phyloP scores from a whole-genome alignment of 2,888 invertebrate genomes.

The Neocrepidodera transversa region DNA sequence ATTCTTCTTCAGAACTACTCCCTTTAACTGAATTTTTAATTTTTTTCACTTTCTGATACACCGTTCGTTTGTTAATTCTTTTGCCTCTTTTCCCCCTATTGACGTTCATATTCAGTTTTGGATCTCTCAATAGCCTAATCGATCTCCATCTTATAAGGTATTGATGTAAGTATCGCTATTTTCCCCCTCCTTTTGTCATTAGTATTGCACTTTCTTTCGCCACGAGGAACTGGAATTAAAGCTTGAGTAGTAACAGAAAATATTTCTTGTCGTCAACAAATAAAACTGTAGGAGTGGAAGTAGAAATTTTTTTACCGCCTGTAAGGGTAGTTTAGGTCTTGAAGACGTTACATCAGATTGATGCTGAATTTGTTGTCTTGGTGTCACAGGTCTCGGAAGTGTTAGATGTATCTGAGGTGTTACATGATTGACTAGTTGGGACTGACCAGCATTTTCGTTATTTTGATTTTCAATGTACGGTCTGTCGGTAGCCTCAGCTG shows the following conservation, averaged over 20 bases:
- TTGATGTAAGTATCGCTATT: too few species aligned
- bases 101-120: neutral
- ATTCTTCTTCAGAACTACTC: slow-evolving; percentile 17
- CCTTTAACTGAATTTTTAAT: neutral
- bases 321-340: too few species aligned
- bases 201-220: slow-evolving; percentile 1
- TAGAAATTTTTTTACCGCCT: neutral
- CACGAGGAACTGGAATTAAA: neutral
- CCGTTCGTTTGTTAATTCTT: neutral
- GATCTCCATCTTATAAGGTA: too few species aligned
- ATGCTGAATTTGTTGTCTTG: neutral
- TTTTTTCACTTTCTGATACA: too few species aligned
- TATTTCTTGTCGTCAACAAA: neutral
- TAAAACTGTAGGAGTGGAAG: neutral
- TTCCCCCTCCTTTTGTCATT: too few species aligned
- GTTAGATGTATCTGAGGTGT: neutral
- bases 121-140: too few species aligned
- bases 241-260: too few species aligned
- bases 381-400: neutral
- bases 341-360: neutral
- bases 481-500: neutral
- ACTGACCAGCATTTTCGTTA: too few species aligned
- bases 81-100: neutral
- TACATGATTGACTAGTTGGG: too few species aligned
- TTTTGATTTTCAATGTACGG: too few species aligned